Conservation (phyloP, 2,888 invertebrate genomes). For the Amblyjoppa proteus region DNA sequence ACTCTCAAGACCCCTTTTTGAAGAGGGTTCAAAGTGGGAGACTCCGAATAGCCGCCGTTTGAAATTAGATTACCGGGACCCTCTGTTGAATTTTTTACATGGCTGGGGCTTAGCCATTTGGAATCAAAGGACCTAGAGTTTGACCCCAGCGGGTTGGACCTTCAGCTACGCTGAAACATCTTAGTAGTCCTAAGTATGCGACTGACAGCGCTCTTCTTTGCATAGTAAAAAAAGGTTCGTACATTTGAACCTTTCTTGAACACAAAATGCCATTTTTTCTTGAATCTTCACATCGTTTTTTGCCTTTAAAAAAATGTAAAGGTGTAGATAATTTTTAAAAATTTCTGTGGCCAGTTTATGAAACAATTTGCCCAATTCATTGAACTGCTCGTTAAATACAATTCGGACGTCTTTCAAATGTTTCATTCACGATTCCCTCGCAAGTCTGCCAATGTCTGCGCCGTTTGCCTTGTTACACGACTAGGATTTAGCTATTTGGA, state of each 20-base stretch:
- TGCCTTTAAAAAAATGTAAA: background rate
- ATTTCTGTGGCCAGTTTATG: too few relatives aligned
- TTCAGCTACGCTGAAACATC: background rate
- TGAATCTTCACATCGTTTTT: too few relatives aligned
- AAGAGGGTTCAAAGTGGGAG: background rate
- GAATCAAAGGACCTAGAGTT: background rate
- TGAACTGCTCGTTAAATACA: background rate
- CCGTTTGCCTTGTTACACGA: background rate
- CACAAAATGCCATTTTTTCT: background rate
- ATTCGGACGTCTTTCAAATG: background rate
- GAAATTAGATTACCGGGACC: background rate
- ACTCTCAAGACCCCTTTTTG: background rate
- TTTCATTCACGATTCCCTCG: background rate
- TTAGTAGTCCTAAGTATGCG: background rate
- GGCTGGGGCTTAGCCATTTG: background rate
- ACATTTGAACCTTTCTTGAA: too few relatives aligned
- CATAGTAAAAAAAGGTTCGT: background rate
- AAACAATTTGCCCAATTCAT: background rate
- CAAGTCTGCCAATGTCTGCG: constrained; percentile 17
- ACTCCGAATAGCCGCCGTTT: background rate
- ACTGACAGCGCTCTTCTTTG: background rate
- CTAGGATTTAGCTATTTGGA: background rate
- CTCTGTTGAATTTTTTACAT: constrained; percentile 5
- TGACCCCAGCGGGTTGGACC: background rate
- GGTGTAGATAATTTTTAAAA: too few relatives aligned